Evolutionary conservation across 2,888 invertebrate species (phyloP), one percentile per base, ranked within the genome.

Genomic region (Pimpla rufipes): DNA sequence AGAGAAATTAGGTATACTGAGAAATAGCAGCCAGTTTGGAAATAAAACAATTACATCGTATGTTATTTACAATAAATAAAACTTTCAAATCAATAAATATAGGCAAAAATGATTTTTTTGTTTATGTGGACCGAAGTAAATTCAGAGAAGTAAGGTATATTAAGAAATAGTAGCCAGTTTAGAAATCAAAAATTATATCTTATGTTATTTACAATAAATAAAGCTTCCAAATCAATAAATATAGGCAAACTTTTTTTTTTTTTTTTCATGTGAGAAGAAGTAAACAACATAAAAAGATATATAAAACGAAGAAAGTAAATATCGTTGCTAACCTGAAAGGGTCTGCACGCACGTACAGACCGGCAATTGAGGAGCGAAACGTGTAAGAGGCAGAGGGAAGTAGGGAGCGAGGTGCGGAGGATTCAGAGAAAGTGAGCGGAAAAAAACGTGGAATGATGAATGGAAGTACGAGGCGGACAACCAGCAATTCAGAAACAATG

Each of bases 401-500:
- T 16, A 0, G n/a, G 13, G 23, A 57, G 29, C 37, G 7, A 16
- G 16, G 16, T 16, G 16, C 62, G 37, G 35, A 21, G 23, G 67
- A 62, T 68, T 45, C 59, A 59, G 55, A 66, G 66, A 71, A 67
- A 75, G 79, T 80, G 47, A 67, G 7, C 18, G 16, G 7, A 18
- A 57, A 75, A 66, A 47, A 71, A 79, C 42, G 57, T 59, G 57
- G 35, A 79, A 88, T 89, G 89, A 89, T 87, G 87, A 89, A 89
- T 89, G 87, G 87, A 85, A 83, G 83, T 83, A 77, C 77, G 74
- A 62, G 62, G 57, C 85, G 74, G 87, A 87, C 88, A 89, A 86
- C 88, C 88, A 80, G 85, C 88, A 89, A 90, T 90, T 87, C 88
- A 88, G 88, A 89, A 89, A 89, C 89, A 90, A 90, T 90, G 89